These are phyloP conservation scores for Pygoscelis adeliae DNA, from an alignment of 2,113 vertebrate species.

Conservation along the genomic window DNA sequence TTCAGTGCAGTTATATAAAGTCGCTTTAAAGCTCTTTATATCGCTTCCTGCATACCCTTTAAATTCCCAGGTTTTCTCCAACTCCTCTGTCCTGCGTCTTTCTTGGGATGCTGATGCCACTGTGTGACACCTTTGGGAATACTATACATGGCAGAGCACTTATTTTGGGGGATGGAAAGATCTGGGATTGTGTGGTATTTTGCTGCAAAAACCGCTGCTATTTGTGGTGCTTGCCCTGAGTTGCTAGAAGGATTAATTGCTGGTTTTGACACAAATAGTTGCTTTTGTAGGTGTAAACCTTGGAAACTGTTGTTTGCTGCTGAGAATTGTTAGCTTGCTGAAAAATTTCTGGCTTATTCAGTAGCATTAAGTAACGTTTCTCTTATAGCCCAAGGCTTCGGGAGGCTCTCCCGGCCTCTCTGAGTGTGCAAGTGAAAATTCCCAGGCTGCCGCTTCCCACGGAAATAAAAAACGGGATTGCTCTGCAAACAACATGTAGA, in stretches of 20 bases:
- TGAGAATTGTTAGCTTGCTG: neutral
- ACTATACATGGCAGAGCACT: neutral
- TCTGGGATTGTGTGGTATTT: neutral
- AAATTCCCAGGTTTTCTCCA: constrained; percentile 28
- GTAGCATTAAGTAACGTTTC: neutral
- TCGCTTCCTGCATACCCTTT: neutral
- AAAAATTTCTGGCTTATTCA: neutral
- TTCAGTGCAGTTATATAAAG: constrained; percentile 67
- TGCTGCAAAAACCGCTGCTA: constrained; percentile 43
- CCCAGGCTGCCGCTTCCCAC: neutral
- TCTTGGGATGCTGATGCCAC: neutral
- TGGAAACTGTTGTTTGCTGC: neutral
- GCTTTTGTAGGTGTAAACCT: neutral
- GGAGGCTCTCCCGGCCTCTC: neutral
- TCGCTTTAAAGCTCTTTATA: constrained; percentile 32
- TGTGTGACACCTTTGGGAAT: neutral
- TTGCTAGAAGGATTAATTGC: neutral
- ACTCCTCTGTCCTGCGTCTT: neutral
- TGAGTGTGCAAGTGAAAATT: neutral
- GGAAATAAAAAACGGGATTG: neutral
- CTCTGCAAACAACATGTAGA: neutral
- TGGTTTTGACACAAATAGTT: neutral
- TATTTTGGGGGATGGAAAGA: constrained; percentile 26
- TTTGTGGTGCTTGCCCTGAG: constrained; percentile 28
- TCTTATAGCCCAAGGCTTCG: neutral